Evolutionary conservation across 2,888 invertebrate species (phyloP), one percentile per base, ranked within the genome.

Genomic region (Pachycephus smyrnensis): DNA sequence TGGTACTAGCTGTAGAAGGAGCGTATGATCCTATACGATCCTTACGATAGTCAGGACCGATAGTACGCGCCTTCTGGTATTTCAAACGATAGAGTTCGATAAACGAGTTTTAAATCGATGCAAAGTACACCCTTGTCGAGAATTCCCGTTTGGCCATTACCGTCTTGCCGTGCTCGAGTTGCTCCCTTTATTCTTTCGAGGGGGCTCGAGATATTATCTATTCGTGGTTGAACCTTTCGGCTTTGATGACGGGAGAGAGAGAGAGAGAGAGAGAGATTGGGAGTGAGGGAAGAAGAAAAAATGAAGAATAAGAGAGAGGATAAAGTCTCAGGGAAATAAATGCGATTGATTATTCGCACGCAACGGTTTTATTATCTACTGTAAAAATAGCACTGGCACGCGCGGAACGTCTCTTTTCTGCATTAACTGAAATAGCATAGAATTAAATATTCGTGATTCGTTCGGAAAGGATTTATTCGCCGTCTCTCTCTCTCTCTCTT

Each of bases 241-340:
- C 23, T 55, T 75, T 75, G 77, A 76, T 77, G 78, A 80, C 73
- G 76, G 76, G 77, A 75, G 78, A 76, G 55, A 69, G 35, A 76
- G 69, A 71, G 68, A 80, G 73, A 77, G 76, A 73, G 33, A 71
- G 32, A 80, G 40, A 68, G 73, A 76, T 68, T 75, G 4, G 69
- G 76, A 80, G 79, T 80, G 81, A n/a, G n/a, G n/a, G n/a, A n/a
- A n/a, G n/a, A n/a, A n/a, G n/a, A n/a, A n/a, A n/a, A n/a, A n/a
- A n/a, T n/a, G n/a, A n/a, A 75, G 75, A 81, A 80, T 80, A 77
- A 77, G 75, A 77, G 23, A 55, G 55, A 55, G 23, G 55, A 55
- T 55, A 23, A 55, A 55, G 55, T 23, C 23, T 23, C 6, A 9
- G 9, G 9, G 23, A 55, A 23, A 55, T 23, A 55, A 55, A 23